These are phyloP conservation scores for Gambusia affinis DNA, from an alignment of 2,113 vertebrate genomes.

Conservation along the genomic window DNA sequence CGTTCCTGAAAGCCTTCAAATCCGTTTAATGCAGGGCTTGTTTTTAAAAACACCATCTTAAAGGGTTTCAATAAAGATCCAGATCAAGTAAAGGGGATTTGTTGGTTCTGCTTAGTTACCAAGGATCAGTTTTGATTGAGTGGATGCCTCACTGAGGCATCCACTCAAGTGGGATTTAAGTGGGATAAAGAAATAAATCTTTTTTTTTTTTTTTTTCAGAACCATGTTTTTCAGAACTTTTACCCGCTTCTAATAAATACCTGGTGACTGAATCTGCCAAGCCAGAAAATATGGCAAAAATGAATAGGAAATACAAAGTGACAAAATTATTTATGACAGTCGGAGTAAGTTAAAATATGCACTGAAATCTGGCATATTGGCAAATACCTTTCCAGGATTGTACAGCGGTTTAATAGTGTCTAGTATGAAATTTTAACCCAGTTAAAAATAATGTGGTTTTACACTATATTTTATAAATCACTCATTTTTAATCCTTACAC, in stretches of 20 bases:
- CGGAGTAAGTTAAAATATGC: not conserved
- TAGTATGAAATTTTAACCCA: not conserved
- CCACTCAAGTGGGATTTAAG: not conserved
- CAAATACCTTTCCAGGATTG: not conserved
- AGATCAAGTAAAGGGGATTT: conserved; percentile 25
- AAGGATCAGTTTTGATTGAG: conserved; percentile 35
- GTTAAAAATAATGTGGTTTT: too few relatives aligned
- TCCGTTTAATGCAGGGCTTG: conserved; percentile 19
- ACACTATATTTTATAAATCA: not conserved
- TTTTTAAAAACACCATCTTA: conserved; percentile 31
- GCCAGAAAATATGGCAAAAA: conserved; percentile 22
- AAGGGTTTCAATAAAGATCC: conserved; percentile 39
- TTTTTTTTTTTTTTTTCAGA: conserved; percentile 29
- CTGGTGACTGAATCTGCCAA: conserved; percentile 62
- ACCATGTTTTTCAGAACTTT: conserved; percentile 51
- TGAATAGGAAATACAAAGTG: not conserved
- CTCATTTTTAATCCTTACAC: too few relatives aligned
- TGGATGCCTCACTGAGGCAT: conserved; percentile 21
- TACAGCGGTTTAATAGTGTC: too few relatives aligned
- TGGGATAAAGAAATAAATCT: conserved; percentile 26
- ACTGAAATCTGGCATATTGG: not conserved
- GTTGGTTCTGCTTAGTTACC: conserved; percentile 24
- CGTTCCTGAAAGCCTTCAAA: conserved; percentile 23
- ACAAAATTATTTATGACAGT: not conserved
- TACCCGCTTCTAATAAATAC: conserved; percentile 55